phyloP scores from a whole-genome alignment of 2,113 vertebrate species.

The Cettia cetti region DNA sequence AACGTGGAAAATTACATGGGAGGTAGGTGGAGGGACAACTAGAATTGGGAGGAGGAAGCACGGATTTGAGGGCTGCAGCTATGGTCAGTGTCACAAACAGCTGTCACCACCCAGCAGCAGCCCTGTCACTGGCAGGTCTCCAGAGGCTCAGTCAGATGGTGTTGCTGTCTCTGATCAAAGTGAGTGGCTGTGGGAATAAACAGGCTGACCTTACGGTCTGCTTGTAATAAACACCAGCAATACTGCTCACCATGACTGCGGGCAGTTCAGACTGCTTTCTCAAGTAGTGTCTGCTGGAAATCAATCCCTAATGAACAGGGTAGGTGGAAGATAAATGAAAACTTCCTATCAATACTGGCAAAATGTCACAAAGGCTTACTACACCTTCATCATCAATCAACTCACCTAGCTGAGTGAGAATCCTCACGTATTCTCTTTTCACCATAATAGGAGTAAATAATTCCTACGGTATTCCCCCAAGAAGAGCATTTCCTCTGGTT shows the following conservation, averaged over 20 bases:
- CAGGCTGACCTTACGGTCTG: neutral
- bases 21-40: neutral
- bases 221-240: neutral
- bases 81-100: neutral
- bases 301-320: neutral
- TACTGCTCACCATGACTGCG: neutral
- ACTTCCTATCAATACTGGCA: neutral
- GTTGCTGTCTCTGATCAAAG: neutral
- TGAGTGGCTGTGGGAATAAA: neutral
- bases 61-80: neutral
- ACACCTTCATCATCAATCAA: neutral
- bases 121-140: neutral
- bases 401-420: neutral
- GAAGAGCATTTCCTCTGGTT: neutral
- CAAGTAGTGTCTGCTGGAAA: neutral
- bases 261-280: neutral
- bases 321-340: neutral
- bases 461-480: neutral
- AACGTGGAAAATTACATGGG: fast-evolving
- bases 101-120: neutral
- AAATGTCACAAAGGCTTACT: neutral
- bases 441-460: neutral
- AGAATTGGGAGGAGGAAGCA: neutral
- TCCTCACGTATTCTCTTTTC: neutral
- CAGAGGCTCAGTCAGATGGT: neutral